Evolutionary conservation across 2,888 invertebrate species (phyloP).

Genomic region (Tachystola acroxantha): DNA sequence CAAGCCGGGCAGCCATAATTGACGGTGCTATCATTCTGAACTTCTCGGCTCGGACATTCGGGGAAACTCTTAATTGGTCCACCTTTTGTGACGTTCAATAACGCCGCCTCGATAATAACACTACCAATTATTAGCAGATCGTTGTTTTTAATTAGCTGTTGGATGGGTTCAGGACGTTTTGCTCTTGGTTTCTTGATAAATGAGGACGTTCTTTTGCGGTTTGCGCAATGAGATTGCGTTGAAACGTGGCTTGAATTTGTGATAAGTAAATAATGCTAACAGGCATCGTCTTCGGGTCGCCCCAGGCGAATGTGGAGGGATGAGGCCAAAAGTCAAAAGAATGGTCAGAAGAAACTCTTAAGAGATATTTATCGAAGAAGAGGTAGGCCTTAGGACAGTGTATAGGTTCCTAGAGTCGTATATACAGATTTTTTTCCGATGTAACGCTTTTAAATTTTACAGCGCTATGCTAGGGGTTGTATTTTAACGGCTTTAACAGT

Average conservation of each 20-base stretch:
- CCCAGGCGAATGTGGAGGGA: too few relatives aligned
- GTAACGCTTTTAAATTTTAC: too few relatives aligned
- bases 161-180: slow-evolving; percentile 32
- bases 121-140: slow-evolving; percentile 67
- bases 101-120: slow-evolving; percentile 71
- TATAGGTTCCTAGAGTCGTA: too few relatives aligned
- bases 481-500: too few relatives aligned
- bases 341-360: too few relatives aligned
- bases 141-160: slow-evolving; percentile 63
- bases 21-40: slow-evolving; percentile 73
- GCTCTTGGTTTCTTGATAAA: slow-evolving; percentile 14
- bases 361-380: too few relatives aligned
- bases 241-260: slow-evolving; percentile 4
- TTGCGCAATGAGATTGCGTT: slow-evolving; percentile 10
- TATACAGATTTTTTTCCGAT: too few relatives aligned
- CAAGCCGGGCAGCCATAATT: slow-evolving; percentile 61
- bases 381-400: too few relatives aligned
- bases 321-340: too few relatives aligned
- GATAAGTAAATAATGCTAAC: neutral
- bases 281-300: too few relatives aligned
- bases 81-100: slow-evolving; percentile 71
- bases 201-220: slow-evolving; percentile 10
- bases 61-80: slow-evolving; percentile 76
- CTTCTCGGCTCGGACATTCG: slow-evolving; percentile 68
- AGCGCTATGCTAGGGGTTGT: too few relatives aligned